A percentile compares a stretch with the other conserved stretches of the same genome.
These are phyloP conservation scores for Lophotriccus pileatus DNA, from an alignment of 2,797 vertebrate genomes.

Conservation along the genomic window DNA sequence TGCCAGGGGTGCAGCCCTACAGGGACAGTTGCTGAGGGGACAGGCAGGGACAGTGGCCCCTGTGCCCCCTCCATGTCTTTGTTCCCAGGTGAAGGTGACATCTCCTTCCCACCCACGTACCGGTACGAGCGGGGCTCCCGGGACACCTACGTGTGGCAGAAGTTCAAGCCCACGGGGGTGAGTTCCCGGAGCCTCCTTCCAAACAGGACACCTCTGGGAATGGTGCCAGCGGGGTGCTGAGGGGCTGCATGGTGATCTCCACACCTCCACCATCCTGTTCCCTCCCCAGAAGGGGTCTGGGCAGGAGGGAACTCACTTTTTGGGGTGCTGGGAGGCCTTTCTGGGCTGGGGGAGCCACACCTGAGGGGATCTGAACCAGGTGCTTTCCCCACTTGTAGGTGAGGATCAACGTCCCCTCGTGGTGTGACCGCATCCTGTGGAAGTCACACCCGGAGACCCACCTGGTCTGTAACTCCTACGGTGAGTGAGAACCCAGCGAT, in stretches of 20 bases:
- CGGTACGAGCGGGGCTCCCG: conserved; percentile 94
- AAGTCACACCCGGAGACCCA: conserved; percentile 95
- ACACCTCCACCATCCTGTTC: not conserved
- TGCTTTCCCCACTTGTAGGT: conserved; percentile 68
- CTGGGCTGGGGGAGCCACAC: not conserved
- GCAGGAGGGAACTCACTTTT: not conserved
- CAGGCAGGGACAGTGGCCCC: not conserved
- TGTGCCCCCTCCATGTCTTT: accelerated
- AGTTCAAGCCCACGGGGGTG: conserved; percentile 94
- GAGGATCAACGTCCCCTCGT: conserved; percentile 92
- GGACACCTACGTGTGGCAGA: conserved; percentile 94
- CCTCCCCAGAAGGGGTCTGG: too few species aligned
- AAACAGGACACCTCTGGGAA: accelerated
- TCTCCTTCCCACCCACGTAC: conserved; percentile 92
- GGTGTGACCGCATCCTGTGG: conserved; percentile 96
- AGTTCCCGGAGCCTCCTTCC: not conserved
- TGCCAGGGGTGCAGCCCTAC: accelerated
- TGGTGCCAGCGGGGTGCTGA: accelerated
- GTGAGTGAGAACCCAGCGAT: conserved; percentile 53
- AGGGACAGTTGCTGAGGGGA: not conserved
- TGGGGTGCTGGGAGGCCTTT: not conserved
- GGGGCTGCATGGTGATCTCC: accelerated
- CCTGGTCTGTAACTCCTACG: conserved; percentile 92
- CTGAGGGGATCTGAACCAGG: accelerated
- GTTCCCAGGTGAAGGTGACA: conserved; percentile 87